Base-by-base conservation (phyloP, 2,888 invertebrate species). In the Eupithecia subumbrata region DNA sequence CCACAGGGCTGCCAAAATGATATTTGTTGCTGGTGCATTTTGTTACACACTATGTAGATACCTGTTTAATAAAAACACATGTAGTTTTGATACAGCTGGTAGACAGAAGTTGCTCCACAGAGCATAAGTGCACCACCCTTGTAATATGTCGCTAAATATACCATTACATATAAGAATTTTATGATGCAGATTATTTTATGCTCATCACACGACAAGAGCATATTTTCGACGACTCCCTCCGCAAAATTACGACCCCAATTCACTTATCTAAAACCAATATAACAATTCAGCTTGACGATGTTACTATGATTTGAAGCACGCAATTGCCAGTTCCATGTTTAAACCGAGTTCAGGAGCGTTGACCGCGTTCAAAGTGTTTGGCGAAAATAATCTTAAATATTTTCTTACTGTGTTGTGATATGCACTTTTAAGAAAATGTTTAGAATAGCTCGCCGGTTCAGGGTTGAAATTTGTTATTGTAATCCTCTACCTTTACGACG, bases 1-100 rank as follows among this genome's bases (percentile, higher is more conserved):
- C 84, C 86, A 82, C 78, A 93, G 94, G 94, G 94, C 94, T 94
- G 94, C 94, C 94, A 94, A 94, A 93, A 89, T 84, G 84, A 89
- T 90, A 89, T 87, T 86, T 87, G 86, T 89, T 87, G 86, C 85
- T 87, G 86, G 87, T 88, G 85, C 81, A 75, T 79, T 78, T 72
- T 70, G 43, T 45, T 52, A 67, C 68, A 74, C 74, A 74, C 74
- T 74, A 73, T n/a, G 52, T 22, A 11, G 3, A 64, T 48, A 69
- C 63, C 37, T 74, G 30, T 40, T 45, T 45, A 22, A 64, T 69
- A 45, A 48, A 45, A 63, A 45, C 60, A 40, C n/a, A 56, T 60
- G 56, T 48, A n/a, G 40, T 40, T 22, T 60, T 40, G 34, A 63
- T 60, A 60, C 43, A 34, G 64, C 25, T 60, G 60, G 60, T 56